These are phyloP conservation scores for Sussaba pulchella DNA, from an alignment of 2,888 invertebrate species.

Conservation along the genomic window DNA sequence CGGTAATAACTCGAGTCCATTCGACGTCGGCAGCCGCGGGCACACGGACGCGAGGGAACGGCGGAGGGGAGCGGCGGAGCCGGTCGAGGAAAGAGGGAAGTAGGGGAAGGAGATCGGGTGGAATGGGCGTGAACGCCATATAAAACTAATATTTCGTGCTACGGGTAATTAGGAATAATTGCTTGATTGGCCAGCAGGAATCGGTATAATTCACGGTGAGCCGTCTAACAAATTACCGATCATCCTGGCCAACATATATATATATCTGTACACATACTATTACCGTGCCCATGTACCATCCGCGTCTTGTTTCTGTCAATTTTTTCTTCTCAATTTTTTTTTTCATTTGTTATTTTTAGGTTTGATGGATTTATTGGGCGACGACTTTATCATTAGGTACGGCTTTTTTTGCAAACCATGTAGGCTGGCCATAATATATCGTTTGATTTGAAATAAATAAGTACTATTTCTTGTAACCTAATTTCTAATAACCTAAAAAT, in stretches of 20 bases:
- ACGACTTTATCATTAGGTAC: conserved; percentile 34
- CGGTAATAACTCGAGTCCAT: conserved; percentile 72
- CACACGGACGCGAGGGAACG: too few species aligned
- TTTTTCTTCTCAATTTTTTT: conserved; percentile 16
- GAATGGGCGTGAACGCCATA: conserved; percentile 65
- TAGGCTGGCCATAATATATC: too few species aligned
- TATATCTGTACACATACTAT: conserved; percentile 12
- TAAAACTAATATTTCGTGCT: conserved; percentile 75
- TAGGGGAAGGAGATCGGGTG: conserved; percentile 39
- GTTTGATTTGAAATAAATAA: too few species aligned
- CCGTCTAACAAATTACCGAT: conserved; percentile 76
- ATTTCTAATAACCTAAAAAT: too few species aligned
- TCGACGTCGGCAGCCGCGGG: conserved; percentile 65
- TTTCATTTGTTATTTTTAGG: conserved; percentile 2
- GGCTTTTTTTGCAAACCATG: too few species aligned
- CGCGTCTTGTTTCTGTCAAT: not conserved
- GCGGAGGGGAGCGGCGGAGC: too few species aligned
- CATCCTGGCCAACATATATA: conserved; percentile 38
- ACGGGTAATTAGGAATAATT: conserved; percentile 80
- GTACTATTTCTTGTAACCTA: too few species aligned
- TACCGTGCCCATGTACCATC: conserved; percentile 22
- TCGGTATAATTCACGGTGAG: conserved; percentile 77
- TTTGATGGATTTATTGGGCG: conserved; percentile 44
- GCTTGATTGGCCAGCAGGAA: conserved; percentile 76
- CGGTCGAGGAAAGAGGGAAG: conserved; percentile 7